Evolutionary conservation across 1,140 invertebrate species (phyloP).

Genomic region (Aradophagus sp.): DNA sequence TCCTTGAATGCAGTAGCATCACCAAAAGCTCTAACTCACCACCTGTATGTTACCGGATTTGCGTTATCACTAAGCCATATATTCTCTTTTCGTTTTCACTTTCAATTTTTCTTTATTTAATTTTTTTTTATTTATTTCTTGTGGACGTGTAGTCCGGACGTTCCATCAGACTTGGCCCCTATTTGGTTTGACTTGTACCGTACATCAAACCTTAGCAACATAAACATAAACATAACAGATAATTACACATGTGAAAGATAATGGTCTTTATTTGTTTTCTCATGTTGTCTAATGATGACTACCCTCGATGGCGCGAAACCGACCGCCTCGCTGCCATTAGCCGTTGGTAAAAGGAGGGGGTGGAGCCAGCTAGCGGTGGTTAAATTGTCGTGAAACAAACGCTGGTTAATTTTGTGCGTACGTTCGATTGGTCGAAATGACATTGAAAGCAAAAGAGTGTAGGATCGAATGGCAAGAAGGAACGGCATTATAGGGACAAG

Average conservation of each 20-base stretch:
- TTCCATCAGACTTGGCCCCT: too few relatives aligned
- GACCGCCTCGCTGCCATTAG: slow-evolving; percentile 72
- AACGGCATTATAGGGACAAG: too few relatives aligned
- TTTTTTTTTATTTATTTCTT: slow-evolving; percentile 18
- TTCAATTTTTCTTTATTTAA: too few relatives aligned
- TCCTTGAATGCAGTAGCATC: slow-evolving; percentile 64
- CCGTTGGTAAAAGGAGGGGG: slow-evolving; percentile 74
- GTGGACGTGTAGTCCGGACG: neutral
- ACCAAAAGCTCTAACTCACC: slow-evolving; percentile 65
- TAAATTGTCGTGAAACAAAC: slow-evolving; percentile 64
- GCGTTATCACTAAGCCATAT: slow-evolving; percentile 55
- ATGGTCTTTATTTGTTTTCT: too few relatives aligned
- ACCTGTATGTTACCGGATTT: slow-evolving; percentile 58
- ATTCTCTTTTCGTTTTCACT: too few relatives aligned
- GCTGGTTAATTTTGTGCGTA: slow-evolving; percentile 67
- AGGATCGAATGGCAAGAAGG: too few relatives aligned
- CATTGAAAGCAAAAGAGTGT: too few relatives aligned
- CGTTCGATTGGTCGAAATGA: too few relatives aligned
- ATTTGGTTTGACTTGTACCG: too few relatives aligned
- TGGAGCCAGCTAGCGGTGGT: slow-evolving; percentile 75
- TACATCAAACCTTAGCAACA: too few relatives aligned
- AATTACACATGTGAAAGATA: too few relatives aligned
- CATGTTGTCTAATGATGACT: slow-evolving; percentile 45
- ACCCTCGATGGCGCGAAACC: slow-evolving; percentile 39
- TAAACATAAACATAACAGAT: too few relatives aligned